Percentiles rank a stretch among this genome's conserved stretches.
Conservation (phyloP, 2,888 invertebrate species). For the Platycheirus albimanus region DNA sequence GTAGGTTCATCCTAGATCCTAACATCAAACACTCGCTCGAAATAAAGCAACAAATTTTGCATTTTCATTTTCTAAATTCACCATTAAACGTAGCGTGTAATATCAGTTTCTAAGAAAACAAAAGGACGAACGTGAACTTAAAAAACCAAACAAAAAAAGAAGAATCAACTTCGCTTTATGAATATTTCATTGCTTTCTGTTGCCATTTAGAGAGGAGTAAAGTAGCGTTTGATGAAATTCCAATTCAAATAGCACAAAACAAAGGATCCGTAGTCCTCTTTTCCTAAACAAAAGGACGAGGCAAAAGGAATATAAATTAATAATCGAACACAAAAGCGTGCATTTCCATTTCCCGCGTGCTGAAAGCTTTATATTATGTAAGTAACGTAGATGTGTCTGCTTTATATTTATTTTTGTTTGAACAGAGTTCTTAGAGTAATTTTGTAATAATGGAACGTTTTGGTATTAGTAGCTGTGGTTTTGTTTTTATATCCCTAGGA, state of each 20-base stretch:
- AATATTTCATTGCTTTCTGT: slow-evolving; percentile 59
- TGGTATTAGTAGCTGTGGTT: slow-evolving; percentile 45
- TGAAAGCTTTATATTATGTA: background rate
- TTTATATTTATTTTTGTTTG: slow-evolving; percentile 1
- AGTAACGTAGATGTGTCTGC: too few relatives aligned
- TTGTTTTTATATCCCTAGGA: slow-evolving; percentile 66
- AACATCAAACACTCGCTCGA: background rate
- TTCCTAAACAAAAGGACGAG: slow-evolving; percentile 30
- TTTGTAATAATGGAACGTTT: slow-evolving; percentile 45
- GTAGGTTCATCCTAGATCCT: too few relatives aligned
- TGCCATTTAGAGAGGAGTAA: slow-evolving; percentile 17
- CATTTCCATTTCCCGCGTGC: slow-evolving; percentile 11
- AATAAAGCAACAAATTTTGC: background rate
- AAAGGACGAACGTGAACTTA: background rate
- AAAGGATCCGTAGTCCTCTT: slow-evolving; percentile 29
- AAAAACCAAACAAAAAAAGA: too few relatives aligned
- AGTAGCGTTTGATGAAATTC: slow-evolving; percentile 55
- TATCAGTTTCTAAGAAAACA: slow-evolving; percentile 26
- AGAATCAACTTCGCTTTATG: slow-evolving; percentile 28
- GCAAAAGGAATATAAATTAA: slow-evolving; percentile 56
- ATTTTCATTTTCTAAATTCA: slow-evolving; percentile 16
- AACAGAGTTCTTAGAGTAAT: slow-evolving; percentile 25
- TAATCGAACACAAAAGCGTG: slow-evolving; percentile 58
- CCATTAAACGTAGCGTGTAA: background rate
- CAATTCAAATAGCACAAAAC: slow-evolving; percentile 40